Base-by-base conservation (phyloP, 2,888 invertebrate species). In the Hirtodrosophila trivittata region DNA sequence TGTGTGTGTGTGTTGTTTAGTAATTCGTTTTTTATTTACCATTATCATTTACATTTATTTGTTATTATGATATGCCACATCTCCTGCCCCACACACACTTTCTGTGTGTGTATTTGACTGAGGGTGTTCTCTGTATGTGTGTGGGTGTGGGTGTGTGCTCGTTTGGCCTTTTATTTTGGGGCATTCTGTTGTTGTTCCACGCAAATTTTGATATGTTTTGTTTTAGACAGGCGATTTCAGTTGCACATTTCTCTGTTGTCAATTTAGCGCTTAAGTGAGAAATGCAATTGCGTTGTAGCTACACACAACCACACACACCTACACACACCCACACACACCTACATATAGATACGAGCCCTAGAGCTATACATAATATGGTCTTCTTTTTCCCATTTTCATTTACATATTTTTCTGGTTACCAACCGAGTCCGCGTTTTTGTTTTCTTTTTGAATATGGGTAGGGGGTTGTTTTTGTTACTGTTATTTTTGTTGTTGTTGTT, bases 21-120 rank as follows among this genome's bases (percentile, higher is more conserved):
- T 86, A 80, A 80, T 80, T 80, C 86, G 85, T 80, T 86, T 80
- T 80, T 86, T 80, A 80, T 80, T 80, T 80, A 86, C 80, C 73
- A 84, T 80, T 80, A 80, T 80, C 80, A 80, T 80, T 80, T 80
- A 80, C 80, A 80, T 84, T 80, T 80, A 86, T 80, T 80, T 86
- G 80, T 81, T 80, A 86, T 86, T 83, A 80, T 80, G 86, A 72
- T 76, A 76, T 56, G 72, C 39, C 51, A 10, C 32, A n/a, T n/a
- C 14, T 56, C 21, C 50, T 56, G 68, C 41, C 52, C 14, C 30
- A 12, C 58, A 25, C 50, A 37, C 42, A 6, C 21, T 14, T n/a
- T 3, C 7, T 10, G 5, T 32, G 12, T 32, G 21, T 35, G 9
- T 26, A 37, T 54, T 42, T 28, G 60, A 37, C 30, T 25, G 38